Evolutionary conservation across 2,888 invertebrate species (phyloP), one percentile per base, ranked within the genome.

Genomic region (Aphelenchoides bicaudatus): DNA sequence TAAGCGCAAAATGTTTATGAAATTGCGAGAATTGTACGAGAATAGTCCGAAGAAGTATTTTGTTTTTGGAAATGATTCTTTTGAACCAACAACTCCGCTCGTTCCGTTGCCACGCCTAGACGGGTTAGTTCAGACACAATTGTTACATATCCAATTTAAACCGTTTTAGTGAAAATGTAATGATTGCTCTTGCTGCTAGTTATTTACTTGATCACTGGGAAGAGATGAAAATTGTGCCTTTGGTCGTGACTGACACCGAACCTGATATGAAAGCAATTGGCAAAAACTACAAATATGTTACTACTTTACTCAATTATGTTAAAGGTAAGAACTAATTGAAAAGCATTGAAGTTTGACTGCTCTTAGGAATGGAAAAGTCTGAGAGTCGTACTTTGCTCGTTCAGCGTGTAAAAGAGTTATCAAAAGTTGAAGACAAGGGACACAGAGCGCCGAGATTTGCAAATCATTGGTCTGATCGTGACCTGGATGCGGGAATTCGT

Each of bases 1-100:
- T 68, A 93, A 91, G 80, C 86, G 89, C 8, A 87, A 89, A 0
- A 86, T 88, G 46, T 94, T 88, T 79, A 92, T 91, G 80, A 85
- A 91, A 66, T 83, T 98, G 25, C 85, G 87, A 68, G 89, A 90
- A 76, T 85, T 92, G 16, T 85, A 92, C 64, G 85, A 85, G 38
- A 63, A 67, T 5, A 58, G 63, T 5, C 31, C 34, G 10, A 58
- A 59, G 70, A 87, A 87, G 76, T 91, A 91, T 82, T 91, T 88
- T 81, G 86, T 90, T 1, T 98, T 96, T 82, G 87, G 90, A 2
- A 96, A 98, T 85, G 96, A 96, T 81, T 91, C 93, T 83, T 91
- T 93, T 73, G 91, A 91, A 75, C 89, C 90, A 62, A 93, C 93
- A 0, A 94, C 89, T 79, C 83, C 54, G 31, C 60, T 67, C 27